Base-by-base conservation (phyloP, 1,140 invertebrate genomes). In the Drosophila kikkawai region DNA sequence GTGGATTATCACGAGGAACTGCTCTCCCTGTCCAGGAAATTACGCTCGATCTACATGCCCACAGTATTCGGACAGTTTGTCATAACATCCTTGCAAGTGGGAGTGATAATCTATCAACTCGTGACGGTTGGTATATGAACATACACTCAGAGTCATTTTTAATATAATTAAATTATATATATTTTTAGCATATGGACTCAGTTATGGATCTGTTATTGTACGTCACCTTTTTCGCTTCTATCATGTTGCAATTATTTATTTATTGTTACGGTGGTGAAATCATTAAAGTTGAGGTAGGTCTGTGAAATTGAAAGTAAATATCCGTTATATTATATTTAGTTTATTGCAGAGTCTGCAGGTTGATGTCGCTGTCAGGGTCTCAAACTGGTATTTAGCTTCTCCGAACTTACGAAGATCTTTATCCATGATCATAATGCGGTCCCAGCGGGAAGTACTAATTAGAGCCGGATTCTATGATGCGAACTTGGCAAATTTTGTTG, bases 41-140 rank as follows among this genome's bases (percentile, higher is more conserved):
- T 92, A 17, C 79, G 85, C 3, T 12, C 55, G 6, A 84, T 81
- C 7, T 92, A 86, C 19, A 80, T 57, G 29, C 84, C 91, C n/a
- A 92, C 91, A 8, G 80, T 92, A 2, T 82, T 92, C 44, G 84
- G 80, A 4, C 91, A 92, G 63, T 92, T 92, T 47, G 66, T 92
- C 6, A 86, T 92, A 19, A 92, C 91, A 7, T 92, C 91, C 19
- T 45, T 92, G 66, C 79, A 90, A 68, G 82, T 92, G 19, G 88
- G 91, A 29, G 87, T 92, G 36, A 92, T 92, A n/a, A 86, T 92
- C n/a, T 92, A 92, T 65, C 91, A 92, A 61, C 80, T 92, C 13
- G 75, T 92, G 0, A 91, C 78, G 53, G 91, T 92, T 13, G 5
- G 80, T 32, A 26, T 3, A 39, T 17, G 8, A 4, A 17, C 41